Conservation (phyloP, 2,888 invertebrate genomes). For the Eurytoma adleriae region DNA sequence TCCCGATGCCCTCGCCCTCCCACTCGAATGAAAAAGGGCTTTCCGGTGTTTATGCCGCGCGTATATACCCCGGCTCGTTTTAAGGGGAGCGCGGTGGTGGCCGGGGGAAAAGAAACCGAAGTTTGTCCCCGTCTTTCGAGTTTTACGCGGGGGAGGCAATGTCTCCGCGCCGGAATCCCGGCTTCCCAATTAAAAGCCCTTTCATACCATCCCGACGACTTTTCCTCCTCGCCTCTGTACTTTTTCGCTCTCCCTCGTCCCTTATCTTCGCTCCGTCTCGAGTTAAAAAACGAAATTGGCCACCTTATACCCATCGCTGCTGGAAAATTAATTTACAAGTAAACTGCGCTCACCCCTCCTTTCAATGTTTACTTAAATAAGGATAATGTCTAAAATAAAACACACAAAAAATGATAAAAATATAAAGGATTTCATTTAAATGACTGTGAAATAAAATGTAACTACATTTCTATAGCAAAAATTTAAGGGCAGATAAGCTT, state of each 20-base stretch:
- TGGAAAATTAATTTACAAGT: conserved; percentile 50
- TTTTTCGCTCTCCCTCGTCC: conserved; percentile 10
- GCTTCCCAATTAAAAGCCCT: conserved; percentile 48
- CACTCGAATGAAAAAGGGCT: neutral
- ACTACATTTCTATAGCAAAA: too few relatives aligned
- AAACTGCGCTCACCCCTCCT: neutral
- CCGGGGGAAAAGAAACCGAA: conserved; percentile 30
- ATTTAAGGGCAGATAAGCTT: too few relatives aligned
- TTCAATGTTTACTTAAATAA: too few relatives aligned
- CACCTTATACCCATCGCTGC: conserved; percentile 1
- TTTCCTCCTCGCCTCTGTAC: conserved; percentile 12
- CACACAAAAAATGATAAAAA: too few relatives aligned
- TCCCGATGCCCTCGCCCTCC: conserved; percentile 10
- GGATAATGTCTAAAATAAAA: too few relatives aligned
- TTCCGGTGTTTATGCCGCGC: too few relatives aligned
- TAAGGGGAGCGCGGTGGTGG: neutral
- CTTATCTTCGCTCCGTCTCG: conserved; percentile 31
- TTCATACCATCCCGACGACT: conserved; percentile 31
- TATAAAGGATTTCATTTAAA: too few relatives aligned
- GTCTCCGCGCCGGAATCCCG: conserved; percentile 35
- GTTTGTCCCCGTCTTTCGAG: conserved; percentile 28
- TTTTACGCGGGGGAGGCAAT: conserved; percentile 18
- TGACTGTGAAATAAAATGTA: too few relatives aligned
- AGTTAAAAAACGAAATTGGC: conserved; percentile 32
- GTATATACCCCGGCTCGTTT: too few relatives aligned